A percentile compares a stretch with the other conserved stretches of the same genome.
phyloP scores from a whole-genome alignment of 2,888 invertebrate genomes.

The Dryobotodes eremita region DNA sequence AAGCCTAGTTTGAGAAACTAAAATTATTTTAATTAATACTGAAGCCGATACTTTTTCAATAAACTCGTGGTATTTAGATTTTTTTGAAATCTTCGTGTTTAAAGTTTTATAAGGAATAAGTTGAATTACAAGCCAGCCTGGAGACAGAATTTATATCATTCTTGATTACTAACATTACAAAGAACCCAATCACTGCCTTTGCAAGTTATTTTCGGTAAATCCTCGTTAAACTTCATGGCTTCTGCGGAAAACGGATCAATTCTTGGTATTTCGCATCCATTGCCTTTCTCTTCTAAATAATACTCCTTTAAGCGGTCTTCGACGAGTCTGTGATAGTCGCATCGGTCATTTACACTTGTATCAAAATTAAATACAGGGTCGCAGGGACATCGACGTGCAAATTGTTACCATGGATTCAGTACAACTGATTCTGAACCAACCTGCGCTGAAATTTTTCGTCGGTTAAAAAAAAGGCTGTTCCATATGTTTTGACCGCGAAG shows the following conservation, averaged over 20 bases:
- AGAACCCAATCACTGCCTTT: constrained; percentile 94
- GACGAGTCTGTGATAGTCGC: constrained; percentile 51
- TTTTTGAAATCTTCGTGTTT: neutral
- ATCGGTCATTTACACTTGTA: neutral
- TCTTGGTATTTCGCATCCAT: constrained; percentile 85
- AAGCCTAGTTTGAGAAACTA: neutral
- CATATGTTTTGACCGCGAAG: no score
- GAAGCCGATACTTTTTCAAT: neutral
- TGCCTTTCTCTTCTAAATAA: constrained; percentile 81
- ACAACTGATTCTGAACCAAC: no score
- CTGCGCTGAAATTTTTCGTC: no score
- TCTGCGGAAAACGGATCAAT: constrained; percentile 91
- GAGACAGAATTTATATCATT: neutral
- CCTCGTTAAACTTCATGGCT: constrained; percentile 93
- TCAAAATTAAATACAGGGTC: neutral
- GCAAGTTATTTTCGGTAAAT: constrained; percentile 92
- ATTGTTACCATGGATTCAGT: no score
- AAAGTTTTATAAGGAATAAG: neutral
- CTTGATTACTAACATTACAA: constrained; percentile 91
- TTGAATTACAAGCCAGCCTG: neutral
- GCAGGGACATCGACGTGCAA: no score
- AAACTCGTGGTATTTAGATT: neutral
- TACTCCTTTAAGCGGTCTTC: constrained; percentile 30
- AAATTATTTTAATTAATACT: neutral
- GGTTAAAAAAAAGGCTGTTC: no score